A percentile compares a stretch with the other conserved stretches of the same genome.
These are phyloP conservation scores for Calephelis perditalis DNA, from an alignment of 2,888 invertebrate species.

Conservation along the genomic window DNA sequence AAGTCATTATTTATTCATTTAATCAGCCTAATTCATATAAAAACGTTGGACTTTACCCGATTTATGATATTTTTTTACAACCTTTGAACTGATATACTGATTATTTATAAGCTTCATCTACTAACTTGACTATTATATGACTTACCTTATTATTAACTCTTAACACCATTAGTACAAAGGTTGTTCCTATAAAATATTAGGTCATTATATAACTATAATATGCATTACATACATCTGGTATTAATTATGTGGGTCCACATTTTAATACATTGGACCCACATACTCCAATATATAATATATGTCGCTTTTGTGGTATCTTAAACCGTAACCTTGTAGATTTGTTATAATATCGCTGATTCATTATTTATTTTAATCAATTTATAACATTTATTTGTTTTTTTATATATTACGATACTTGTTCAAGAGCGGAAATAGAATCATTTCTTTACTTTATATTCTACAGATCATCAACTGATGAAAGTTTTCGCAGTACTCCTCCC, in stretches of 20 bases:
- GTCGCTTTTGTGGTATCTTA: constrained; percentile 71
- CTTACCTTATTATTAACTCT: constrained; percentile 3
- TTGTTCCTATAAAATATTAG: constrained; percentile 15
- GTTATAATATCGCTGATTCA: constrained; percentile 4
- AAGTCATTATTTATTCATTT: constrained; percentile 18
- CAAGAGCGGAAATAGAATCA: constrained; percentile 60
- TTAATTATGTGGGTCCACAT: not conserved
- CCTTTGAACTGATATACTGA: constrained; percentile 20
- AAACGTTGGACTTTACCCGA: constrained; percentile 25
- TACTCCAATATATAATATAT: not conserved
- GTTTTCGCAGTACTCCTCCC: constrained; percentile 52
- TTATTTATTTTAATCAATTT: not conserved
- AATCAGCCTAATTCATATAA: constrained; percentile 30
- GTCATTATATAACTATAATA: constrained; percentile 1
- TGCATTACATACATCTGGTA: constrained; percentile 9
- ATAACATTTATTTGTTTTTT: not conserved
- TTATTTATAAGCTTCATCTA: constrained; percentile 14
- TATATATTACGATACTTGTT: constrained; percentile 18
- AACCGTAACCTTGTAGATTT: constrained; percentile 7
- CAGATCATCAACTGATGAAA: constrained; percentile 77
- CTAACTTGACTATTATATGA: constrained; percentile 14
- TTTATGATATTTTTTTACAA: constrained; percentile 19
- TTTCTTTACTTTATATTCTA: constrained; percentile 75
- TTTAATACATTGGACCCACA: too few relatives aligned
- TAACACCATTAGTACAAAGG: constrained; percentile 16